phyloP scores from a whole-genome alignment of 2,113 vertebrate species.

The Dicrurus megarhynchus region DNA sequence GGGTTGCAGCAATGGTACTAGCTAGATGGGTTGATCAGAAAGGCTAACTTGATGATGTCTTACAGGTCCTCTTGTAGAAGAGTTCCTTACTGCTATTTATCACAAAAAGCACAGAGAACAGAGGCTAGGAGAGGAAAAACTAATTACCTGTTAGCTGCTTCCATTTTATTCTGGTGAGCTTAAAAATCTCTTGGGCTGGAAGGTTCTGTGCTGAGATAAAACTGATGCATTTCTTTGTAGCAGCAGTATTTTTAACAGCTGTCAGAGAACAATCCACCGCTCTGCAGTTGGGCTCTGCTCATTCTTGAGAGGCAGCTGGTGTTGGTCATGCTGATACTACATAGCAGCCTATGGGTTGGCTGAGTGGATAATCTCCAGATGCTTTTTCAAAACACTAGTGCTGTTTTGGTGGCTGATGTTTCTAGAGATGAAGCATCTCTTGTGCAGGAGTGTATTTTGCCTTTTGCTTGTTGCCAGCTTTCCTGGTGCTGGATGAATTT shows the following conservation, averaged over 20 bases:
- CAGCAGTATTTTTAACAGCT: neutral
- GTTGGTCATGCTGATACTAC: neutral
- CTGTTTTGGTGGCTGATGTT: neutral
- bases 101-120: neutral
- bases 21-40: neutral
- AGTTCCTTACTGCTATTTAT: neutral
- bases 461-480: neutral
- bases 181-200: neutral
- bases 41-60: neutral
- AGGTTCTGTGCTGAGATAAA: neutral
- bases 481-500: neutral
- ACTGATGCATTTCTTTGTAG: neutral
- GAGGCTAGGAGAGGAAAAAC: neutral
- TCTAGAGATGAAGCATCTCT: neutral
- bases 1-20: neutral
- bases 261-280: neutral
- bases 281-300: neutral
- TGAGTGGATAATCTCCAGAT: neutral
- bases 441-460: neutral
- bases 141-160: neutral
- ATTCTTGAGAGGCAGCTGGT: neutral
- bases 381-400: neutral
- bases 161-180: neutral
- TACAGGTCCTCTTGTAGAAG: neutral
- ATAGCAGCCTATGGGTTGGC: accelerated